Conservation (phyloP, 2,113 vertebrate genomes). For the Ailurus styani region DNA sequence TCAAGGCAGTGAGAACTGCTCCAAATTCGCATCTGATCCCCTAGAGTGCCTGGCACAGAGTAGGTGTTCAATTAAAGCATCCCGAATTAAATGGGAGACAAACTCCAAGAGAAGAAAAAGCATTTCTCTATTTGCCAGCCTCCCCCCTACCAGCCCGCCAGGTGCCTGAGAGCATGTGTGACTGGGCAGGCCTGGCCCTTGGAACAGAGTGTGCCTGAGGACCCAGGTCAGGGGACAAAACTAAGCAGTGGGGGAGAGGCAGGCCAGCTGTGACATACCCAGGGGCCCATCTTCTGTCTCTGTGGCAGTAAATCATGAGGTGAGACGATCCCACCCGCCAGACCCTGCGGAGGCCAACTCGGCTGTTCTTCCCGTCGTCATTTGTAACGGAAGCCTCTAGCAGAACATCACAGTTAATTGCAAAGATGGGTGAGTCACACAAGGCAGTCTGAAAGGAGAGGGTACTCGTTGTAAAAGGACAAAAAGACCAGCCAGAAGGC, state of each 20-base stretch:
- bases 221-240: neutral
- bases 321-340: neutral
- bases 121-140: neutral
- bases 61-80: constrained; percentile 39
- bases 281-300: neutral
- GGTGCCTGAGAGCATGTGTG: neutral
- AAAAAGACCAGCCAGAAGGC: constrained; percentile 4
- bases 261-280: neutral
- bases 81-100: neutral
- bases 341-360: neutral
- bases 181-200: neutral
- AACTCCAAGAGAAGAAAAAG: constrained; percentile 12
- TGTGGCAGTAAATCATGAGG: neutral
- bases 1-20: neutral
- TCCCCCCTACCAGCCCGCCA: neutral
- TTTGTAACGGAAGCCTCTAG: constrained; percentile 35
- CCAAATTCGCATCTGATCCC: neutral
- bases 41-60: neutral
- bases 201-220: neutral
- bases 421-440: constrained; percentile 59
- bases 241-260: neutral
- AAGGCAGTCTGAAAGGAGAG: constrained; percentile 5
- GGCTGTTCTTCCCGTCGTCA: neutral
- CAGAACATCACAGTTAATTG: constrained; percentile 53
- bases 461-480: neutral